Conservation (phyloP, 2,113 vertebrate species). For the Leptobrachium ailaonicum region DNA sequence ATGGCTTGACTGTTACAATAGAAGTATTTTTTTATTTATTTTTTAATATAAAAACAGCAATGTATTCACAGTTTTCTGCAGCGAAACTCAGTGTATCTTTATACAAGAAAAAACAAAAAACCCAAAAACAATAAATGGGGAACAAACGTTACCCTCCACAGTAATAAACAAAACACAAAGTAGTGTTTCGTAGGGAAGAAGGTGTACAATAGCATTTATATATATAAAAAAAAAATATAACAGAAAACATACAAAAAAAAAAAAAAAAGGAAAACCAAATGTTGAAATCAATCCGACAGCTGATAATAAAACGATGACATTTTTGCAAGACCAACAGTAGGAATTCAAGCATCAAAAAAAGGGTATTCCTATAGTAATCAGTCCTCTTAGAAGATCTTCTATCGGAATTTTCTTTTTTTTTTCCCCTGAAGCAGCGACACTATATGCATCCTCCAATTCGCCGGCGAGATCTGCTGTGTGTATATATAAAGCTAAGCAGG, state of each 20-base stretch:
- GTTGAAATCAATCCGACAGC: slow-evolving; percentile 8
- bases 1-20: no score
- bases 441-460: slow-evolving; percentile 36
- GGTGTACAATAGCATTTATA: slow-evolving; percentile 27
- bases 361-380: slow-evolving; percentile 39
- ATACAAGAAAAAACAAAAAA: no score
- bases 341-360: slow-evolving; percentile 49
- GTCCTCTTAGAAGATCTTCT: slow-evolving; percentile 28
- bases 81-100: slow-evolving; percentile 46
- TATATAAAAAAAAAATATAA: background rate
- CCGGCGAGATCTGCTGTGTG: slow-evolving; percentile 22
- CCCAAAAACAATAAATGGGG: background rate
- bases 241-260: background rate
- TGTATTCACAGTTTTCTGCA: slow-evolving; percentile 45
- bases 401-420: slow-evolving; percentile 14
- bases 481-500: slow-evolving; percentile 49
- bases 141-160: slow-evolving; percentile 33
- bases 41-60: slow-evolving; percentile 15
- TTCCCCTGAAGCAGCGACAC: slow-evolving; percentile 44
- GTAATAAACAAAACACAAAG: slow-evolving; percentile 23
- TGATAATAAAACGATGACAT: slow-evolving; percentile 28
- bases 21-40: no score
- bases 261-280: background rate
- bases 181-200: slow-evolving; percentile 35
- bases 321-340: slow-evolving; percentile 34